A percentile compares a stretch with the other conserved stretches of the same genome.
phyloP scores from a whole-genome alignment of 2,797 vertebrate genomes.

The Squalus acanthias region DNA sequence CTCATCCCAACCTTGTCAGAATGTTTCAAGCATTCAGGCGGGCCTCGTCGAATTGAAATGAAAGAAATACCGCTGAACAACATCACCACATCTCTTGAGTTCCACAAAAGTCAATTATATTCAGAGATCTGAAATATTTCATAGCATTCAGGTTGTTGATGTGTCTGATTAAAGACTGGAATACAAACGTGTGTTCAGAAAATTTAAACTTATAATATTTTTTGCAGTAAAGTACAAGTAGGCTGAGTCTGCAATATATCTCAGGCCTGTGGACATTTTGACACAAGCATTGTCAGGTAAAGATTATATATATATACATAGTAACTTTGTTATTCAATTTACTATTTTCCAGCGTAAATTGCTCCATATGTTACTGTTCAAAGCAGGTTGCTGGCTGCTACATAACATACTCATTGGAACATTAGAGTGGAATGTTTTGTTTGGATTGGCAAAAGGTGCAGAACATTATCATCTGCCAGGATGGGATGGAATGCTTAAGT shows the following conservation, averaged over 20 bases:
- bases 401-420: background rate
- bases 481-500: slow-evolving; percentile 32
- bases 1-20: background rate
- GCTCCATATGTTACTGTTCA: slow-evolving; percentile 29
- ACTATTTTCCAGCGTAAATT: slow-evolving; percentile 16
- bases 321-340: background rate
- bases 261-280: background rate
- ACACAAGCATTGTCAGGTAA: background rate
- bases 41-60: background rate
- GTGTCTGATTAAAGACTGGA: background rate
- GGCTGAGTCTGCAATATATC: background rate
- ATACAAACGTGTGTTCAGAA: background rate
- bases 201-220: background rate
- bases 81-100: background rate
- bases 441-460: background rate
- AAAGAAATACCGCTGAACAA: background rate
- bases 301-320: background rate
- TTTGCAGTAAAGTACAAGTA: background rate
- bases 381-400: slow-evolving; percentile 31
- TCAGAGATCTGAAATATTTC: slow-evolving; percentile 25
- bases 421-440: slow-evolving; percentile 31
- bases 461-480: slow-evolving; percentile 35
- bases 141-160: slow-evolving; percentile 8
- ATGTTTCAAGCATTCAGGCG: slow-evolving; percentile 21
- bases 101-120: background rate